Evolutionary conservation across 2,888 invertebrate species (phyloP), one percentile per base, ranked within the genome.

Genomic region (Cerastis leucographa): DNA sequence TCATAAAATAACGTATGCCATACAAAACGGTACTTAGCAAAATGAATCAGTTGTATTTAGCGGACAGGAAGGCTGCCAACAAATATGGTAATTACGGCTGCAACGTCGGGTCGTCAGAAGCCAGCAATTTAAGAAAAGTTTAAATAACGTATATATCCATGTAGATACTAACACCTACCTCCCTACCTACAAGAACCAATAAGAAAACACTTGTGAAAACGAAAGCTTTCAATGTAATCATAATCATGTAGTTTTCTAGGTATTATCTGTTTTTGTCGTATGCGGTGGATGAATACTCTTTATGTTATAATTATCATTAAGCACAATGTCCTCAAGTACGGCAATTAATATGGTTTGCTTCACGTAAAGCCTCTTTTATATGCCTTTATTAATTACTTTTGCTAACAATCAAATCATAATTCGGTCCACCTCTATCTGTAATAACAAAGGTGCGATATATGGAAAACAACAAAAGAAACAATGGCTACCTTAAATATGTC

Each of bases 391-490:
- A 65, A 81, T 51, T 35, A 3, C 35, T 35, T 35, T 80, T 51
- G 22, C 22, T 40, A 65, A 74, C 56, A 73, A 46, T 64, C 14
- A 73, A 80, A 62, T 64, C 35, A 64, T 73, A 49, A 73, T 64
- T 29, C 6, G 35, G 25, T 29, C 35, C 25, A 51, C 49, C 42
- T 80, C 49, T 49, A 25, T 35, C 66, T 72, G 42, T 35, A 35
- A 56, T 80, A 64, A 56, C n/a, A 42, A 67, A 56, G 54, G 62
- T 80, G 49, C 14, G 42, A 68, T 68, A 51, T 44, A 25, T 22
- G 25, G 42, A 40, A 71, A 7, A 35, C 14, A 70, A 29, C 11
- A 65, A n/a, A 17, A 8, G 35, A 9, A 17, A 68, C 17, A 72
- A 67, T 46, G 19, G 19, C 6, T 2, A 17, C 44, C 66, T 44